Base-by-base conservation (phyloP, 2,888 invertebrate genomes). In the Caenorhabditis sp. region DNA sequence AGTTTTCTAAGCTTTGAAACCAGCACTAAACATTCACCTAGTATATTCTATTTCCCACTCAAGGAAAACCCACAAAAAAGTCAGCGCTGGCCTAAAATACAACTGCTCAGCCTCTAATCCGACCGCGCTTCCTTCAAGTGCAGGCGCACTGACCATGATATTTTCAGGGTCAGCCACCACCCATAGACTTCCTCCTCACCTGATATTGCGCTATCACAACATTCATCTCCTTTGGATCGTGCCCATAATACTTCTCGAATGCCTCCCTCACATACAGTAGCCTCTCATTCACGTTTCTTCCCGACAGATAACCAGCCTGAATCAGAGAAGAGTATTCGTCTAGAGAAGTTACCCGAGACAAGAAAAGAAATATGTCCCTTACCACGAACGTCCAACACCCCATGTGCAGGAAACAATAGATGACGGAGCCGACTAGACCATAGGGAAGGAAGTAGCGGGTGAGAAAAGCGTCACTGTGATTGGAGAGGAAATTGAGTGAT, bases 161-260 rank as follows among this genome's bases (percentile, higher is more conserved):
- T 6, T 35, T 35, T 35, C 31, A 4, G 31, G 31, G 31, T 35
- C n/a, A n/a, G n/a, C n/a, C n/a, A n/a, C n/a, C n/a, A n/a, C n/a
- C n/a, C n/a, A n/a, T n/a, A n/a, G n/a, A n/a, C n/a, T 35, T 35
- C 8, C 8, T 35, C 8, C 31, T 4, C 1, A 72, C 72, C 14
- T 38, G 31, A n/a, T 75, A 66, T n/a, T 75, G 75, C 10, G 49
- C 75, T 44, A 66, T 58, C n/a, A 75, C 44, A 16, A 75, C 44
- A 19, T 64, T 58, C 28, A 75, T 75, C 4, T 75, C 44, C 16
- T 66, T 7, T 19, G 66, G 64, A 35, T 75, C 66, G 0, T 31
- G 19, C 7, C 75, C 75, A 41, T 56, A 75, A 31, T 56, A 31
- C 1, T 66, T 22, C 7, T n/a, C 16, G 28, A 75, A 66, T 1